These are phyloP conservation scores for Rhingia rostrata DNA, from an alignment of 2,888 invertebrate species.

Conservation along the genomic window DNA sequence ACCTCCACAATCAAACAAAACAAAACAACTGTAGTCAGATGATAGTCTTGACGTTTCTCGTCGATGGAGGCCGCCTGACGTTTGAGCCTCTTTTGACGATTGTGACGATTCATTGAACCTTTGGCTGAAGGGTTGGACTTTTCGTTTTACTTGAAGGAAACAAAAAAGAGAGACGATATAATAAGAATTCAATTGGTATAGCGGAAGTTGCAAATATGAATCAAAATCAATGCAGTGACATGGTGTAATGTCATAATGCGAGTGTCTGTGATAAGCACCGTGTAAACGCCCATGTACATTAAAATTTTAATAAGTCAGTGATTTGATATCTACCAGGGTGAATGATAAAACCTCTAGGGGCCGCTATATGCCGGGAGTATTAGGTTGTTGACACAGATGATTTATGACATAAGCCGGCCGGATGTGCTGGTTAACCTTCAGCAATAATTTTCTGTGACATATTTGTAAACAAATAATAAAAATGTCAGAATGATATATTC, in stretches of 20 bases:
- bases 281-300: conserved; percentile 17
- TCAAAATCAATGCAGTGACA: conserved; percentile 3
- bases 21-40: conserved; percentile 76
- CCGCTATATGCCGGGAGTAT: not conserved
- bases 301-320: conserved; percentile 8
- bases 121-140: conserved; percentile 15
- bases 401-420: conserved; percentile 24
- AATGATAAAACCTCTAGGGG: not conserved
- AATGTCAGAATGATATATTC: too few relatives aligned
- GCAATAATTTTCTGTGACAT: not conserved
- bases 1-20: conserved; percentile 78
- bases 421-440: not conserved
- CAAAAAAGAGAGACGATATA: not conserved
- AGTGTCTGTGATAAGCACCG: not conserved
- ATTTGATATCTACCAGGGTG: not conserved
- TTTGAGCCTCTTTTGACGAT: conserved; percentile 76
- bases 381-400: conserved; percentile 5
- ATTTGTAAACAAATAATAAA: conserved; percentile 1
- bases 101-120: conserved; percentile 77
- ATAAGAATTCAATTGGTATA: conserved; percentile 15
- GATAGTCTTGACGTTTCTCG: conserved; percentile 74
- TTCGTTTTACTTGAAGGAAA: conserved; percentile 5
- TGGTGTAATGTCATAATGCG: not conserved
- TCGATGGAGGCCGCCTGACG: conserved; percentile 71
- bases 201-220: conserved; percentile 10